phyloP scores from a whole-genome alignment of 2,797 vertebrate genomes.

The Euphonia xanthogaster region DNA sequence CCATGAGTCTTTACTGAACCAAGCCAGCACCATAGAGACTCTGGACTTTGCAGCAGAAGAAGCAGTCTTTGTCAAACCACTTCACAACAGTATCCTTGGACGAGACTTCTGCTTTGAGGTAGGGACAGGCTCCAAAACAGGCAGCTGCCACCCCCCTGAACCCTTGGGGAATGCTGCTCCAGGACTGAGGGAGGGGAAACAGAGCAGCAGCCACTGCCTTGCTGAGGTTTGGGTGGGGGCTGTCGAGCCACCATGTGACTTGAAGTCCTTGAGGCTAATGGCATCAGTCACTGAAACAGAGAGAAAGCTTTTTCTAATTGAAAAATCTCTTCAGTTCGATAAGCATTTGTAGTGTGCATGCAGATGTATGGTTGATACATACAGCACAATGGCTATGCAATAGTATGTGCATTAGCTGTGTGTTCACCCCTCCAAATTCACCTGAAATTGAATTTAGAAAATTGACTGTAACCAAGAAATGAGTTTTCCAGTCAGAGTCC shows the following conservation, averaged over 20 bases:
- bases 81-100: constrained; percentile 94
- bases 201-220: not conserved
- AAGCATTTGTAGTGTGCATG: not conserved
- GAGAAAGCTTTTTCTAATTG: constrained; percentile 13
- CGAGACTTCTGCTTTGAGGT: constrained; percentile 99
- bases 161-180: not conserved
- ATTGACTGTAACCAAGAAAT: not conserved
- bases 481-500: not conserved
- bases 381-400: not conserved
- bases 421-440: not conserved
- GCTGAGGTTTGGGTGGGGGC: not conserved
- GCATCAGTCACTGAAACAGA: not conserved
- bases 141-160: not conserved
- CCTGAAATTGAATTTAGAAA: not conserved
- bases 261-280: constrained; percentile 1
- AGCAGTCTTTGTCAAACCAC: constrained; percentile 87
- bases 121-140: not conserved
- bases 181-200: not conserved
- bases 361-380: not conserved
- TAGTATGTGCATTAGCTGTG: not conserved
- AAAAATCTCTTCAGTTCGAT: not conserved
- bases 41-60: constrained; percentile 90
- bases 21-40: constrained; percentile 86
- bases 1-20: constrained; percentile 91
- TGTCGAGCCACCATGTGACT: not conserved